phyloP scores from a whole-genome alignment of 2,797 vertebrate species.

The Fratercula arctica region DNA sequence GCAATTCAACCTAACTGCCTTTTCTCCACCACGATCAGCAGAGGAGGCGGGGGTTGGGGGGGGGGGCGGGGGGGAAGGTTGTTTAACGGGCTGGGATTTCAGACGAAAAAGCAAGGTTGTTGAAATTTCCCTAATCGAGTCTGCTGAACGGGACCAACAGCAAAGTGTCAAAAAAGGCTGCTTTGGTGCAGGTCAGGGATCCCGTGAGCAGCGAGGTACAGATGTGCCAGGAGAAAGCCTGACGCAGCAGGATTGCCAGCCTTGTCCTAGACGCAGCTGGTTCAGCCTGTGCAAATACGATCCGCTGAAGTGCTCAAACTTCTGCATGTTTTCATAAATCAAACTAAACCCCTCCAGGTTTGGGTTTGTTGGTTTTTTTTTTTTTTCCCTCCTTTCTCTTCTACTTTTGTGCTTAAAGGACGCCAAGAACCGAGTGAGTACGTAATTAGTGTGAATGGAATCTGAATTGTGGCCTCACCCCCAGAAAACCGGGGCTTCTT shows the following conservation, averaged over 20 bases:
- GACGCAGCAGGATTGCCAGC: neutral
- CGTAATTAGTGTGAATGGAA: neutral
- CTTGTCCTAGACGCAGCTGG: neutral
- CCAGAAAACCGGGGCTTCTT: constrained; percentile 33
- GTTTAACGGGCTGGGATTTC: neutral
- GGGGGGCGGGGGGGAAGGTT: neutral
- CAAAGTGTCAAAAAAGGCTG: neutral
- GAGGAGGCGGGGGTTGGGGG: neutral
- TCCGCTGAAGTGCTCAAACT: constrained; percentile 30
- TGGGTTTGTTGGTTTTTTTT: neutral
- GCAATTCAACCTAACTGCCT: neutral
- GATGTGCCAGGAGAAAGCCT: neutral
- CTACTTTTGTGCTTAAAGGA: neutral
- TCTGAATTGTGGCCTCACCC: constrained; percentile 12
- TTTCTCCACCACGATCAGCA: neutral
- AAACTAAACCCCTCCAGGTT: neutral
- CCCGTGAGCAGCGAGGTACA: neutral
- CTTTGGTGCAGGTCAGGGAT: neutral
- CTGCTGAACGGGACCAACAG: neutral
- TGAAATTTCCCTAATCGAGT: neutral
- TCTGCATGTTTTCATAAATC: constrained; percentile 28
- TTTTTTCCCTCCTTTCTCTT: neutral
- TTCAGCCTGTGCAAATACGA: neutral
- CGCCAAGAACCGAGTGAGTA: neutral
- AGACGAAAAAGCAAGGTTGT: neutral